Conservation (phyloP, 64 coral and sea anemone genomes). For the Dendrophyllia cribrosa region DNA sequence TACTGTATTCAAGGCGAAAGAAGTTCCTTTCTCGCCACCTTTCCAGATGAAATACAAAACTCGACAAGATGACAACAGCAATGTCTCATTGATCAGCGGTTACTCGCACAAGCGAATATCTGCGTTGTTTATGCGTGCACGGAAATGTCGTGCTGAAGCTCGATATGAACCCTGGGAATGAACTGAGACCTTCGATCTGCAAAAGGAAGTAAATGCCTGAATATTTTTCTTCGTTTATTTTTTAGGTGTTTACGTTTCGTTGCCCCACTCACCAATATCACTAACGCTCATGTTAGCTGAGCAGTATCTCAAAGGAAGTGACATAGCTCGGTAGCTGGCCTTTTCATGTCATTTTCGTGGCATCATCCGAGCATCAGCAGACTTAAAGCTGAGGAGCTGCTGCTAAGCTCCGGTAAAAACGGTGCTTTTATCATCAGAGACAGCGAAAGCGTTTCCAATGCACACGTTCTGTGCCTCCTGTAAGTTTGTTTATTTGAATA, state of each 20-base stretch:
- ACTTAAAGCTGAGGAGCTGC: conserved; percentile 72
- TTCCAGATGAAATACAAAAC: conserved; percentile 39
- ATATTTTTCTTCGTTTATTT: too few relatives aligned
- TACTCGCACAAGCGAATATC: rapidly evolving
- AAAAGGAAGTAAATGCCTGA: too few relatives aligned
- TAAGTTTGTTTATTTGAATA: conserved; percentile 64
- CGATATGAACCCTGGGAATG: conserved; percentile 4
- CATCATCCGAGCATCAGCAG: conserved; percentile 69
- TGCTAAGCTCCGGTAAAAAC: conserved; percentile 53
- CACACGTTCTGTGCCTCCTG: conserved; percentile 70
- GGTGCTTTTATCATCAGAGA: conserved; percentile 81
- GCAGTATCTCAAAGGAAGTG: conserved; percentile 5
- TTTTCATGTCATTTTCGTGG: conserved; percentile 70
- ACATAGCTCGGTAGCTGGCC: neutral
- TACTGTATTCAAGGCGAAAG: neutral
- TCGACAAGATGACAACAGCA: conserved; percentile 13
- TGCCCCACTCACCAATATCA: neutral
- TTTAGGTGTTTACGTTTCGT: too few relatives aligned
- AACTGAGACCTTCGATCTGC: too few relatives aligned
- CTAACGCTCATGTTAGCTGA: neutral
- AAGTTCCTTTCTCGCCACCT: conserved; percentile 7
- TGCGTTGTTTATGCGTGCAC: neutral
- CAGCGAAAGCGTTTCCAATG: conserved; percentile 80
- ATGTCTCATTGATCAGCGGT: conserved; percentile 6
- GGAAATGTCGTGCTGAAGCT: neutral